These are phyloP conservation scores for Clivina fossor DNA, from an alignment of 2,888 invertebrate genomes.

Conservation along the genomic window DNA sequence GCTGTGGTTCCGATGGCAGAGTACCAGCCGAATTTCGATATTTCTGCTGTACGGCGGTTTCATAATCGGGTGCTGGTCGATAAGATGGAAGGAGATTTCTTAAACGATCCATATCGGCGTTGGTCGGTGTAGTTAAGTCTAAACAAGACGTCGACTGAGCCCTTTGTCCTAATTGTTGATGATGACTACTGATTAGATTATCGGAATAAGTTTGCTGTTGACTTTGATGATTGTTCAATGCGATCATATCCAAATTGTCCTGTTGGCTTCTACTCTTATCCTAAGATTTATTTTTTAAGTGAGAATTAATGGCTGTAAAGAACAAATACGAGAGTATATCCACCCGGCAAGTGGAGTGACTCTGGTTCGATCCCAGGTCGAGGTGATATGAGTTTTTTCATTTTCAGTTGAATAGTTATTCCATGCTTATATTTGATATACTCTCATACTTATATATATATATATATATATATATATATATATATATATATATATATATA, in stretches of 20 bases:
- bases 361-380: too few relatives aligned
- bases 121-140: slow-evolving; percentile 57
- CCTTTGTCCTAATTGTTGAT: slow-evolving; percentile 52
- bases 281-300: too few relatives aligned
- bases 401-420: too few relatives aligned
- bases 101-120: slow-evolving; percentile 56
- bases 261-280: slow-evolving; percentile 23
- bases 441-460: too few relatives aligned
- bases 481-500: too few relatives aligned
- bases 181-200: slow-evolving; percentile 38
- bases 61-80: slow-evolving; percentile 92
- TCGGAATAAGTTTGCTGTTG: slow-evolving; percentile 36
- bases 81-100: slow-evolving; percentile 81
- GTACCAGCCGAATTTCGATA: slow-evolving; percentile 65
- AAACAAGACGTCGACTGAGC: slow-evolving; percentile 69
- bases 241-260: slow-evolving; percentile 31
- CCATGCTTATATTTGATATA: too few relatives aligned
- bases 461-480: background rate
- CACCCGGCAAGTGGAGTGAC: too few relatives aligned
- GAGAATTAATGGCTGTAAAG: too few relatives aligned
- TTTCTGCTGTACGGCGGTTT: slow-evolving; percentile 87
- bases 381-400: too few relatives aligned
- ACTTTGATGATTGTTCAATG: slow-evolving; percentile 38
- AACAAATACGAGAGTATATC: too few relatives aligned
- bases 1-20: slow-evolving; percentile 50